Percentiles rank a stretch among this genome's conserved stretches.
phyloP scores from a whole-genome alignment of 2,888 invertebrate species.

The Drosophila anceps region DNA sequence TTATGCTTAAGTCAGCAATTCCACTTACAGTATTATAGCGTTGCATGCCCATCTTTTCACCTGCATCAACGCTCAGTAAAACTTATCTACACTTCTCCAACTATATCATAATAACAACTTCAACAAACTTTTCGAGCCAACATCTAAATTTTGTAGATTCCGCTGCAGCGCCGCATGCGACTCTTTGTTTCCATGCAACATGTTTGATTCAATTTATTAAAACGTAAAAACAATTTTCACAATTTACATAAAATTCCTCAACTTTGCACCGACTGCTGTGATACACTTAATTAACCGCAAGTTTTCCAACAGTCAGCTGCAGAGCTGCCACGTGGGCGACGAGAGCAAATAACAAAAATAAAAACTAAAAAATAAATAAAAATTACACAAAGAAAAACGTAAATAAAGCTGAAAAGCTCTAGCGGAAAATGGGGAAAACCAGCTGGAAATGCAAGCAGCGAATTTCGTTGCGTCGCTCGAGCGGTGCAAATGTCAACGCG shows the following conservation, averaged over 20 bases:
- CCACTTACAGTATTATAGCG: background rate
- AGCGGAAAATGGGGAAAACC: conserved; percentile 41
- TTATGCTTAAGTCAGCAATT: background rate
- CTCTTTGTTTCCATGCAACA: background rate
- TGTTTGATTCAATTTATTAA: conserved; percentile 30
- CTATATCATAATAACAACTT: background rate
- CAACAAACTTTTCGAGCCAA: background rate
- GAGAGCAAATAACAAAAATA: background rate
- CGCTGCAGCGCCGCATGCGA: background rate
- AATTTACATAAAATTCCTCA: conserved; percentile 2
- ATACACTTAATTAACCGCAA: conserved; percentile 32
- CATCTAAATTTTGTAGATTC: background rate
- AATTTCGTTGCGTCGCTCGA: conserved; percentile 50
- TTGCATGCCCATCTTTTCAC: background rate
- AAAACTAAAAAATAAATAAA: background rate
- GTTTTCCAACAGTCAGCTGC: conserved; percentile 11
- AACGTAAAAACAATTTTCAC: conserved; percentile 14
- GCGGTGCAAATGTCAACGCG: conserved; percentile 62
- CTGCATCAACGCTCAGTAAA: background rate
- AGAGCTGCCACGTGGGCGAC: conserved; percentile 10
- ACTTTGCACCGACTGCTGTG: conserved; percentile 18
- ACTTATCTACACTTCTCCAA: background rate
- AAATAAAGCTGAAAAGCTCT: conserved; percentile 1
- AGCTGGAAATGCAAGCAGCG: conserved; percentile 56
- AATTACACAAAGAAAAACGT: background rate